Percentiles rank a stretch among this genome's conserved stretches.
Evolutionary conservation across 2,797 vertebrate genomes (phyloP).

Genomic region (Pachyuromys duprasi): DNA sequence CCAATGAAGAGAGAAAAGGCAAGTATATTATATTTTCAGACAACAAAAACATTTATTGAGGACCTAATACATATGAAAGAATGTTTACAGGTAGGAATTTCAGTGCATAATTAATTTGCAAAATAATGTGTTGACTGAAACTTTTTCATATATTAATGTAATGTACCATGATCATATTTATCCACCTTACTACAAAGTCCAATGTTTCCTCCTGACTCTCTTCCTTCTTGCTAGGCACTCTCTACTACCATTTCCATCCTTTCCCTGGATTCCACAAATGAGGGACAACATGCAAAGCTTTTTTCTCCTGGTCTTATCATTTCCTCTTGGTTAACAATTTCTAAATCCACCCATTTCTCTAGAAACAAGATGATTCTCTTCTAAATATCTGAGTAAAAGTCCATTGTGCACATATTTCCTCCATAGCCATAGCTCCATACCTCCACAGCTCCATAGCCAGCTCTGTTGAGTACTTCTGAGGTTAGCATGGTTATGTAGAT

Average conservation of each 20-base stretch:
- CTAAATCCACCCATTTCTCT: background rate
- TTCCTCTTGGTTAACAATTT: background rate
- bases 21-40: background rate
- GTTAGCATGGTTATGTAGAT: background rate
- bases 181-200: too few species aligned
- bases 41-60: background rate
- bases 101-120: background rate
- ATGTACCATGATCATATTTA: background rate
- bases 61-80: background rate
- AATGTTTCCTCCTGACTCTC: background rate
- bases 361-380: too few species aligned
- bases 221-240: too few species aligned
- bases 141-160: background rate
- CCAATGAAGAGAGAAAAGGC: background rate
- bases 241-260: background rate
- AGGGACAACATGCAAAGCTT: too few species aligned
- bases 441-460: background rate
- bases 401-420: background rate
- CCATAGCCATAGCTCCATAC: too few species aligned
- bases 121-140: background rate
- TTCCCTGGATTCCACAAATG: background rate
- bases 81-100: background rate
- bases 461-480: background rate
- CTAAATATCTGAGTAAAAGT: background rate
- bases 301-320: background rate